Base-by-base conservation (phyloP, 1,140 invertebrate species). In the Trypoxylus dichotomus region DNA sequence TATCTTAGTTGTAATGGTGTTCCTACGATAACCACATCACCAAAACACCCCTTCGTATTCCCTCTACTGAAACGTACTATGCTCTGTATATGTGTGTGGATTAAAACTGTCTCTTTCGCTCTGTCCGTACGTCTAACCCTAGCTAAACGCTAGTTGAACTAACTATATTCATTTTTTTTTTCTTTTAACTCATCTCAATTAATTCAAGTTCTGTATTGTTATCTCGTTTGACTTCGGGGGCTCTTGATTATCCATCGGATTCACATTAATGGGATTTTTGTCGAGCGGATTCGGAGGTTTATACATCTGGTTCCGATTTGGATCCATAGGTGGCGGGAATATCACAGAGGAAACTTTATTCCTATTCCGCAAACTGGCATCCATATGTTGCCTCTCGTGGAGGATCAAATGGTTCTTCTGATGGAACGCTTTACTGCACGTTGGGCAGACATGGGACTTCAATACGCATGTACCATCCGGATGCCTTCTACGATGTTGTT, bases 351-450 rank as follows among this genome's bases (percentile, higher is more conserved):
- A 82, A 79, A 27, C 63, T 41, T 32, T 27, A 41, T 77, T 63
- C 58, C 24, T 68, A 58, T 79, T 75, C 41, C 75, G 24, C 25
- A 54, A 74, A 83, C 68, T 84, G 79, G 42, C 88, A 85, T 95
- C 93, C 90, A 94, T 93, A 85, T 95, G 94, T 81, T 94, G 93
- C 19, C 93, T 87, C 83, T 94, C 92, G 86, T 96, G 94, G 29
- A 94, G 86, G 84, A 94, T 89, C 75, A 95, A 85, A 83, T 94
- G 93, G 86, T 94, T 94, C 86, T 94, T 94, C 85, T 95, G 94
- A 88, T 94, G 94, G 90, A 96, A 96, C 19, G 93, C 93, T 85
- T 95, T 96, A 60, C 93, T 94, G 84, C 95, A 96, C 80, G 94
- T 93, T 78, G 92, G 90, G 83, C 94, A 95, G 10, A 93, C 92